These are phyloP conservation scores for Leptothorax acervorum DNA, from an alignment of 2,888 invertebrate genomes.

Conservation along the genomic window DNA sequence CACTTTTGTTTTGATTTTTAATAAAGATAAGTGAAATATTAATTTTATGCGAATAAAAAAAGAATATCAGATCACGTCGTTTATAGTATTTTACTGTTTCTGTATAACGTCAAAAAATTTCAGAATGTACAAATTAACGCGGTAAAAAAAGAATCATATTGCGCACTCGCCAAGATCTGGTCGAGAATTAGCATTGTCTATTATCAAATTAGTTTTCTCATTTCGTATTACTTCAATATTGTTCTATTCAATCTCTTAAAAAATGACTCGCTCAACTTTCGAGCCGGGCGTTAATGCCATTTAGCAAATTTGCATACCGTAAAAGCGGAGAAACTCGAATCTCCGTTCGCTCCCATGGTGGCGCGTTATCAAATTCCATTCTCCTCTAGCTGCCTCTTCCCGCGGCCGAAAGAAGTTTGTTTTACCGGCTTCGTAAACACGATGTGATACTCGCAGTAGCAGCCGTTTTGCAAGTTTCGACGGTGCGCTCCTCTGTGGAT, in stretches of 20 bases:
- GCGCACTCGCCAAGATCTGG: not conserved
- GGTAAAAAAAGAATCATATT: not conserved
- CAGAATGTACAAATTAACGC: not conserved
- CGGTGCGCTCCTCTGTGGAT: constrained; percentile 57
- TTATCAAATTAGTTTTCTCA: constrained; percentile 28
- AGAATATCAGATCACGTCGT: not conserved
- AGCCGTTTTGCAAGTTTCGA: constrained; percentile 61
- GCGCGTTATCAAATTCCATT: constrained; percentile 37
- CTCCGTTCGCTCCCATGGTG: constrained; percentile 8
- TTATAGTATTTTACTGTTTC: not conserved
- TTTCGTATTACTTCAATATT: constrained; percentile 21
- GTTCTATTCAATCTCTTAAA: constrained; percentile 21
- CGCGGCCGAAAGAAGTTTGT: constrained; percentile 32
- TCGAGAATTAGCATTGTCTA: not conserved
- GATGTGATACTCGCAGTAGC: constrained; percentile 8
- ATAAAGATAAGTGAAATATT: constrained; percentile 4
- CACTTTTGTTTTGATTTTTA: constrained; percentile 14
- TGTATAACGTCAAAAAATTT: not conserved
- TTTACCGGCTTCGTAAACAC: constrained; percentile 45
- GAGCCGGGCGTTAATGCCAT: constrained; percentile 33
- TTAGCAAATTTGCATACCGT: constrained; percentile 33
- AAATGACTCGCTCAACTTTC: constrained; percentile 17
- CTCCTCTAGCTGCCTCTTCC: not conserved
- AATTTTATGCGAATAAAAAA: not conserved
- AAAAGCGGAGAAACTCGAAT: constrained; percentile 26